A percentile compares a stretch with the other conserved stretches of the same genome.
Evolutionary conservation across 2,797 vertebrate species (phyloP).

Genomic region (Odontamblyopus lacepedii): DNA sequence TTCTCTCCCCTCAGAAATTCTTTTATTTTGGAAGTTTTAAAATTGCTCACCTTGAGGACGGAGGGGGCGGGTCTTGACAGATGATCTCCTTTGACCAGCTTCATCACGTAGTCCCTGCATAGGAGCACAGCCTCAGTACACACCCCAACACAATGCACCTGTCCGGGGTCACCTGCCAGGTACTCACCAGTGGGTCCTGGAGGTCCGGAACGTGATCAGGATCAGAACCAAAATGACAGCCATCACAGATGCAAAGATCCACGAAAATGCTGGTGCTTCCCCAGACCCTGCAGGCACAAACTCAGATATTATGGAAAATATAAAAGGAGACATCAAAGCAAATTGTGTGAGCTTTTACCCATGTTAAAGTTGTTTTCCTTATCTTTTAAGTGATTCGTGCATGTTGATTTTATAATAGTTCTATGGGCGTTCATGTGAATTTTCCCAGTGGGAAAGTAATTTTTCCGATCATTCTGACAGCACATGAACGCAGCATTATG

Average conservation of each 20-base stretch:
- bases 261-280: neutral
- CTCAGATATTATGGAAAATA: neutral
- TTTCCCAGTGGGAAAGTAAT: no score
- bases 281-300: neutral
- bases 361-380: no score
- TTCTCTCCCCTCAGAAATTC: no score
- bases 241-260: neutral
- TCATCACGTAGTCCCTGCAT: constrained; percentile 39
- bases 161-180: neutral
- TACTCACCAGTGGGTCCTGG: neutral
- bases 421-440: no score
- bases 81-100: constrained; percentile 27
- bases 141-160: neutral
- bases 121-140: neutral
- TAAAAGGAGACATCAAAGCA: neutral
- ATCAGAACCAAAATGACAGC: neutral
- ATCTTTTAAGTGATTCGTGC: no score
- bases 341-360: no score
- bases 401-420: no score
- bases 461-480: no score
- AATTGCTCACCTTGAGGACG: constrained; percentile 22
- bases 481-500: no score
- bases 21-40: no score
- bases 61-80: constrained; percentile 51
- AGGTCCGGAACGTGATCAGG: neutral